A percentile compares a stretch with the other conserved stretches of the same genome.
These are phyloP conservation scores for Plebejus anna DNA, from an alignment of 2,888 invertebrate species.

Conservation along the genomic window DNA sequence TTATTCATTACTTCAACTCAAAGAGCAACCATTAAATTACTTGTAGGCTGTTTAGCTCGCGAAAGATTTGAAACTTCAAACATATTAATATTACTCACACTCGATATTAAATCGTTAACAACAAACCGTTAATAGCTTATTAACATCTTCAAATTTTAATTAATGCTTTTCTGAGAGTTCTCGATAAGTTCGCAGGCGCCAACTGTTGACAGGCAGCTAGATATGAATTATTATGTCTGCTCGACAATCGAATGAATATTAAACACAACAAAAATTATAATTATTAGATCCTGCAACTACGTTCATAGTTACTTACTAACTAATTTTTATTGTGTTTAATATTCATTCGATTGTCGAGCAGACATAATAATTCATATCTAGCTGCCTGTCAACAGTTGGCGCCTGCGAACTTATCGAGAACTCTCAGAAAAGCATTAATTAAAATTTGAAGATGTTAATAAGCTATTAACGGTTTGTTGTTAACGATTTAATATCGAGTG, in stretches of 20 bases:
- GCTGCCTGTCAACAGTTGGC: slow-evolving; percentile 72
- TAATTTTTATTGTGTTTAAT: no score
- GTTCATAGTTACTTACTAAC: no score
- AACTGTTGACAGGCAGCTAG: slow-evolving; percentile 71
- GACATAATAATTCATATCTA: slow-evolving; percentile 74
- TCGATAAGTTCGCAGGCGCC: slow-evolving; percentile 63
- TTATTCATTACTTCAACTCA: not conserved
- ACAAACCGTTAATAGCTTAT: slow-evolving; percentile 23
- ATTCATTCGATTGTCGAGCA: slow-evolving; percentile 26
- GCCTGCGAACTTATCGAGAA: slow-evolving; percentile 61
- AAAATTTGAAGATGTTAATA: slow-evolving; percentile 42
- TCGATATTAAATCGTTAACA: slow-evolving; percentile 21
- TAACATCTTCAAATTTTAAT: slow-evolving; percentile 49
- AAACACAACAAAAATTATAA: slow-evolving; percentile 49
- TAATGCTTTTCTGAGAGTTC: slow-evolving; percentile 60
- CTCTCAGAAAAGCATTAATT: slow-evolving; percentile 62
- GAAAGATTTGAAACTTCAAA: not conserved
- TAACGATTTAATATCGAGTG: slow-evolving; percentile 13
- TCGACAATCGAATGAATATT: slow-evolving; percentile 68
- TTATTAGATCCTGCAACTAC: not conserved
- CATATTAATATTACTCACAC: not conserved
- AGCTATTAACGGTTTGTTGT: slow-evolving; percentile 25
- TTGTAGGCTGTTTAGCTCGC: not conserved
- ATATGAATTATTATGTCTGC: slow-evolving; percentile 72
- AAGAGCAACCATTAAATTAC: not conserved